Evolutionary conservation across 2,113 vertebrate genomes (phyloP).

Genomic region (Corythaeola cristata): DNA sequence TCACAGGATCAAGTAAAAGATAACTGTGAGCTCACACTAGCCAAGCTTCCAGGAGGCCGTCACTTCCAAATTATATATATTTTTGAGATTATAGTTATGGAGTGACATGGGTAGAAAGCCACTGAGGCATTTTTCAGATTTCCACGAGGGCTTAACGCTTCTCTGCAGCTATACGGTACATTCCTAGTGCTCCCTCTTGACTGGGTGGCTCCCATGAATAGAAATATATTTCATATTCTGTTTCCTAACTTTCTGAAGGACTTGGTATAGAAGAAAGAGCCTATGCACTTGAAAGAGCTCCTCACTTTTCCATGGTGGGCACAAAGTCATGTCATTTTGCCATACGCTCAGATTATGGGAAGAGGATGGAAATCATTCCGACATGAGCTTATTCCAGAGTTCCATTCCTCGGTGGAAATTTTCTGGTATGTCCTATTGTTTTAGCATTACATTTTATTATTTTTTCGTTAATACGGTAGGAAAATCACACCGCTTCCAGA

Average conservation of each 20-base stretch:
- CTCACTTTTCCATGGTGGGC: not conserved
- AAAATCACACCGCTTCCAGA: conserved; percentile 55
- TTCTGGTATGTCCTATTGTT: conserved; percentile 54
- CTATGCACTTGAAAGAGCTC: not conserved
- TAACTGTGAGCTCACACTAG: conserved; percentile 41
- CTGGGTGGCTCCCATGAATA: conserved; percentile 64
- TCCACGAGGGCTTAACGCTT: conserved; percentile 16
- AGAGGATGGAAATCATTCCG: conserved; percentile 1
- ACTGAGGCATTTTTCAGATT: conserved; percentile 29
- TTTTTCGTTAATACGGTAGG: conserved; percentile 60
- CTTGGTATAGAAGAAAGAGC: not conserved
- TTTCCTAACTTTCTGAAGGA: conserved; percentile 43
- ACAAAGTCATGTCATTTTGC: not conserved
- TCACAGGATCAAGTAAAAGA: conserved; percentile 65
- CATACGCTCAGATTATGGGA: not conserved
- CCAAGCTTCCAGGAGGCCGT: conserved; percentile 11
- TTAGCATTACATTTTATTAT: conserved; percentile 54
- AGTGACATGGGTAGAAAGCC: conserved; percentile 11
- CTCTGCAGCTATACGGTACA: conserved; percentile 21
- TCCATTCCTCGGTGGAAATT: conserved; percentile 25
- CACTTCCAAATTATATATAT: conserved; percentile 41
- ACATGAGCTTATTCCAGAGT: not conserved
- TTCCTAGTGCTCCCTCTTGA: conserved; percentile 70
- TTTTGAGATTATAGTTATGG: conserved; percentile 52
- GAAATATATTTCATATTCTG: conserved; percentile 47